Conservation (phyloP, 1,140 invertebrate genomes). For the Melipona quadrifasciata region DNA sequence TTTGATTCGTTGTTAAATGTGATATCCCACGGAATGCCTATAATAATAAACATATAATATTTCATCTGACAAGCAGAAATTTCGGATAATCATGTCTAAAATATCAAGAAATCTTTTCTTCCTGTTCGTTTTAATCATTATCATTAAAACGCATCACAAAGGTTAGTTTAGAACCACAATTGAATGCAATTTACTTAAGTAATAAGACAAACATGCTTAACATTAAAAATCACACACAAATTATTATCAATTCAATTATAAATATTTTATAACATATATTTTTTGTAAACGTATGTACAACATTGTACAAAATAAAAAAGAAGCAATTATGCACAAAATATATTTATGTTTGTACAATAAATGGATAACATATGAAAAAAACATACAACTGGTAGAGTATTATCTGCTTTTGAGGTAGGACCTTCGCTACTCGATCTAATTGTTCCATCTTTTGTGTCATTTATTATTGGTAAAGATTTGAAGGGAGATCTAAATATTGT, state of each 20-base stretch:
- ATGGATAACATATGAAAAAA: conserved; percentile 56
- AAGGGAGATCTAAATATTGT: conserved; percentile 78
- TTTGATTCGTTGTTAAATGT: conserved; percentile 74
- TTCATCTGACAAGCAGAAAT: neutral
- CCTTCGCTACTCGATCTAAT: conserved; percentile 78
- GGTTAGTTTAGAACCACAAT: conserved; percentile 25
- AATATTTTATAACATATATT: neutral
- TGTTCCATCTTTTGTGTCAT: conserved; percentile 75
- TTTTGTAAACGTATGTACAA: neutral
- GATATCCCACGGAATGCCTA: conserved; percentile 75
- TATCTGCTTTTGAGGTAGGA: conserved; percentile 70
- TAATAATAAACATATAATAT: conserved; percentile 8
- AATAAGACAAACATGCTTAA: conserved; percentile 14
- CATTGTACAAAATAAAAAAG: neutral
- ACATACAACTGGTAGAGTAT: conserved; percentile 77
- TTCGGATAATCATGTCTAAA: neutral
- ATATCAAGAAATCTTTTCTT: neutral
- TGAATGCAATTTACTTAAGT: neutral
- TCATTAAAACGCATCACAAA: neutral
- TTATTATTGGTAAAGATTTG: conserved; percentile 78
- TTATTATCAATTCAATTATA: conserved; percentile 2
- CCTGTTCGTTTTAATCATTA: neutral
- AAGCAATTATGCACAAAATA: conserved; percentile 38
- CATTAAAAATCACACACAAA: conserved; percentile 4
- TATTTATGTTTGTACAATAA: conserved; percentile 48